These are phyloP conservation scores for Calycopis cecrops DNA, from an alignment of 1,140 invertebrate species.

Conservation along the genomic window DNA sequence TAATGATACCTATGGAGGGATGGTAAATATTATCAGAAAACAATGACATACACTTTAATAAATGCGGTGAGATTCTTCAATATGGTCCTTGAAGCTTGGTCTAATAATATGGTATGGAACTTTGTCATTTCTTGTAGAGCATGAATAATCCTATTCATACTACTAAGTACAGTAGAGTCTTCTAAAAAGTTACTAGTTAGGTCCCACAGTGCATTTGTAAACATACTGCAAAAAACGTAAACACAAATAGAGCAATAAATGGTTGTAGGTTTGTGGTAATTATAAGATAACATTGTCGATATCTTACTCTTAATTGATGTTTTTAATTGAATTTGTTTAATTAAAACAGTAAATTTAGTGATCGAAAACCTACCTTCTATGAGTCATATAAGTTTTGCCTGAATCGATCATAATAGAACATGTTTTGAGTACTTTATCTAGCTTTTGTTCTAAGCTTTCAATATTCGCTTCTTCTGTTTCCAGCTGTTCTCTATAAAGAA, in stretches of 20 bases:
- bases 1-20: too few relatives aligned
- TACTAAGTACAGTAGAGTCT: constrained; percentile 81
- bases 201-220: constrained; percentile 90
- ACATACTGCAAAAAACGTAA: constrained; percentile 76
- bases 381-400: constrained; percentile 89
- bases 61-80: constrained; percentile 92
- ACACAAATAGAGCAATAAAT: too few relatives aligned
- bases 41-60: constrained; percentile 85
- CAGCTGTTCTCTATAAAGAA: constrained; percentile 80
- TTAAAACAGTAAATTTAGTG: constrained; percentile 12
- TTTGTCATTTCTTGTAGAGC: constrained; percentile 92
- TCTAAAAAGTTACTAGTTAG: constrained; percentile 86
- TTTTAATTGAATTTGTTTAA: too few relatives aligned
- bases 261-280: too few relatives aligned
- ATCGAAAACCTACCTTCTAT: constrained; percentile 82
- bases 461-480: constrained; percentile 90
- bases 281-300: too few relatives aligned
- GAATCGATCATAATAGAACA: constrained; percentile 90
- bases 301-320: too few relatives aligned
- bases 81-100: constrained; percentile 92
- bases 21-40: background rate
- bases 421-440: constrained; percentile 92
- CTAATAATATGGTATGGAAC: constrained; percentile 91
- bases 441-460: constrained; percentile 88
- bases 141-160: constrained; percentile 84